phyloP scores from a whole-genome alignment of 1,140 invertebrate genomes.

The Nephotettix cincticeps region DNA sequence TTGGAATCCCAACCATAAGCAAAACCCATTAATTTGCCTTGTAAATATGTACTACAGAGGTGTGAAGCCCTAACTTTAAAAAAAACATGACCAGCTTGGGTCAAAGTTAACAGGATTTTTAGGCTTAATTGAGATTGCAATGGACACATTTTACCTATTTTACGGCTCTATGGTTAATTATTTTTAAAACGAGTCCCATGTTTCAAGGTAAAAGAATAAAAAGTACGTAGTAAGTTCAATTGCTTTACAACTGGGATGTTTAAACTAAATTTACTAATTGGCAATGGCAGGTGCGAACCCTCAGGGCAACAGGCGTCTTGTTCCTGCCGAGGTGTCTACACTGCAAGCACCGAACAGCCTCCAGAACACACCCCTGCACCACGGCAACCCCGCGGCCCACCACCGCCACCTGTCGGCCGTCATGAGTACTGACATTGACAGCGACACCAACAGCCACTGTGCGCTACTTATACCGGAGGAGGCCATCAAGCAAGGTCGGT shows the following conservation, averaged over 20 bases:
- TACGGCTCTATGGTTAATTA: neutral
- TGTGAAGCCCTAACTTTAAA: too few relatives aligned
- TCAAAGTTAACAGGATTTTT: too few relatives aligned
- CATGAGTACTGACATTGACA: constrained; percentile 52
- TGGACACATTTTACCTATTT: neutral
- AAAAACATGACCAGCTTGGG: too few relatives aligned
- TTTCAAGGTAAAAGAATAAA: neutral
- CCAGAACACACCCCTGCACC: constrained; percentile 33
- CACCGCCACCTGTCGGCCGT: constrained; percentile 32
- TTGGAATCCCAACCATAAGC: too few relatives aligned
- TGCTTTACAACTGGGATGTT: neutral
- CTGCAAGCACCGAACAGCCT: constrained; percentile 21
- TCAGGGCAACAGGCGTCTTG: neutral
- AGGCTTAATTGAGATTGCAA: neutral
- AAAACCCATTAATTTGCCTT: too few relatives aligned
- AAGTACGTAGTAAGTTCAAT: neutral
- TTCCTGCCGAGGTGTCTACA: neutral
- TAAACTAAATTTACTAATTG: neutral
- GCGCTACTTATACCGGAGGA: constrained; percentile 56
- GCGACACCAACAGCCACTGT: constrained; percentile 64
- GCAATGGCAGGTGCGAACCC: neutral
- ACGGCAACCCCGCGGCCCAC: constrained; percentile 10
- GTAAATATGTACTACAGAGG: too few relatives aligned
- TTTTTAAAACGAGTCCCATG: neutral
- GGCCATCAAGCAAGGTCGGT: constrained; percentile 32